phyloP scores from a whole-genome alignment of 2,113 vertebrate genomes.

The Mormyrus lacerda region DNA sequence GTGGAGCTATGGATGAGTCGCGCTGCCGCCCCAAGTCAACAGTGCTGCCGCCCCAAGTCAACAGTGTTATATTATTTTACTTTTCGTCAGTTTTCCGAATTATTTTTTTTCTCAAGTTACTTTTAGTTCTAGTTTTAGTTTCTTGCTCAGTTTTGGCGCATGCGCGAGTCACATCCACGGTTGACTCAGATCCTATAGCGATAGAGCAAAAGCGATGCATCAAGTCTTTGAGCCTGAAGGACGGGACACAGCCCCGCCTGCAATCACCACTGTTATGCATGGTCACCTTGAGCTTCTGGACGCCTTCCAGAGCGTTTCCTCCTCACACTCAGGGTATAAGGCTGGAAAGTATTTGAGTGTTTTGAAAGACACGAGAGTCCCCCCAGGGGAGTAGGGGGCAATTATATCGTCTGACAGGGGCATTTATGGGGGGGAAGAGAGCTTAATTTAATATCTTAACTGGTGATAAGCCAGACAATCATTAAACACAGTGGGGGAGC shows the following conservation, averaged over 20 bases:
- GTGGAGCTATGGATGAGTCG: not conserved
- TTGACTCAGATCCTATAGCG: too few relatives aligned
- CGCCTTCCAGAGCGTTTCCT: conserved; percentile 7
- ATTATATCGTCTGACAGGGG: not conserved
- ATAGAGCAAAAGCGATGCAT: too few relatives aligned
- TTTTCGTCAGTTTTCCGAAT: too few relatives aligned
- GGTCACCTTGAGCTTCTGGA: conserved; percentile 29
- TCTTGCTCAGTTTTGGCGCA: not conserved
- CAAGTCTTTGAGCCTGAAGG: not conserved
- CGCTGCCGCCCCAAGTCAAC: too few relatives aligned
- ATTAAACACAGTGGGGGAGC: not conserved
- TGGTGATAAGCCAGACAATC: not conserved
- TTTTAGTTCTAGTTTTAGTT: too few relatives aligned
- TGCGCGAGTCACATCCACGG: not conserved
- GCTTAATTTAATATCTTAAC: not conserved
- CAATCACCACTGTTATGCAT: not conserved
- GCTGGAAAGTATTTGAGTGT: not conserved
- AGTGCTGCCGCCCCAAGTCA: too few relatives aligned
- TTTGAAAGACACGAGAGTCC: not conserved
- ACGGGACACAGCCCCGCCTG: not conserved
- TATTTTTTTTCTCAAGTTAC: too few relatives aligned
- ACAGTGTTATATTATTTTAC: not conserved
- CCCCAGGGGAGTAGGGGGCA: not conserved
- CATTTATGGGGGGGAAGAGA: not conserved
- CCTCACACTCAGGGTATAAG: not conserved